Evolutionary conservation across 1,140 invertebrate genomes (phyloP), one percentile per base, ranked within the genome.

Genomic region (Rhagoletis zephyria): DNA sequence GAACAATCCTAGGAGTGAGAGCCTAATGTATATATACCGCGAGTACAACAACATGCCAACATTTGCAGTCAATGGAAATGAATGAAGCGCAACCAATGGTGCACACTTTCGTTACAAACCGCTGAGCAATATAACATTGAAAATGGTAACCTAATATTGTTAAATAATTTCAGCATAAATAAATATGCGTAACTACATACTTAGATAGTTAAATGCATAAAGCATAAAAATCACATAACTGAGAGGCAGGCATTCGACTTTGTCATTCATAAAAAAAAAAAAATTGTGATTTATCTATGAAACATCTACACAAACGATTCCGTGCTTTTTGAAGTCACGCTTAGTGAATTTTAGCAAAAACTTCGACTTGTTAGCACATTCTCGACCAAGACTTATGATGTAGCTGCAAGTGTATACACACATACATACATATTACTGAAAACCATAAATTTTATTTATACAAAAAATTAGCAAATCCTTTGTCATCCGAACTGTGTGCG

Each of bases 221-320:
- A 81, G n/a, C 74, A 81, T 81, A 81, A 81, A 77, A 81, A 59
- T 81, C 51, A 19, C 48, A 59, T 81, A 30, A 10, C 48, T 19
- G 19, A 16, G 14, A 19, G 48, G 30, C 48, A 59, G n/a, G 30
- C 48, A 10, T 59, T 56, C 30, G 10, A 56, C 5, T 77, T 7
- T 81, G 45, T 74, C 67, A 74, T 74, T 74, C 67, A 45, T 48
- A 14, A 48, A 67, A 67, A 4, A 7, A n/a, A 63, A 63, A 63
- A 4, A 5, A 48, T 4, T 42, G 12, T 74, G 45, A 81, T 81
- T 56, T 81, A 81, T 81, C 74, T 81, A 5, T 4, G 42, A n/a
- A 48, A 42, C 3, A 10, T 45, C 9, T 30, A 67, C 51, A 14
- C 45, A 16, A 74, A 74, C 3, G 2, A 7, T 7, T 56, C 10